Conservation (phyloP, 2,797 vertebrate species). For the Thaleichthys pacificus region DNA sequence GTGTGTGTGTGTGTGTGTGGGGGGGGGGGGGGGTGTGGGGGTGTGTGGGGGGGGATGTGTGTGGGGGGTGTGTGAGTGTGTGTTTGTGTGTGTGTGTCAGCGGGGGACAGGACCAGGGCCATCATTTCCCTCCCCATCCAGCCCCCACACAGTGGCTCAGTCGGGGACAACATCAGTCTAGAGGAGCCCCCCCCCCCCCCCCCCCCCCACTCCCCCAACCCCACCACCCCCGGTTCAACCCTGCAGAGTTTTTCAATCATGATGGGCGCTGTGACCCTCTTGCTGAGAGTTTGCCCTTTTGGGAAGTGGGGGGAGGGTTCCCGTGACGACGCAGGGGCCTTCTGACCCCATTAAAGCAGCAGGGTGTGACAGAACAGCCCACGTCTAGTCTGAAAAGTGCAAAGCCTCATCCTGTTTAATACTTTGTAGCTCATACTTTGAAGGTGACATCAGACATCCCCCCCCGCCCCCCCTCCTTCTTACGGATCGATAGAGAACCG, state of each 20-base stretch:
- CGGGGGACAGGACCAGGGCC: constrained; percentile 15
- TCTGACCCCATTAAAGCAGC: constrained; percentile 60
- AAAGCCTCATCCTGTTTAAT: too few species aligned
- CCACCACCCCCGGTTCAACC: constrained; percentile 11
- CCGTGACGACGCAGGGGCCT: constrained; percentile 54
- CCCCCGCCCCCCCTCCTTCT: too few species aligned
- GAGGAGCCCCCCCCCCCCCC: constrained; percentile 6
- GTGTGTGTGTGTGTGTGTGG: too few species aligned
- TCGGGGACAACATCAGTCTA: constrained; percentile 46
- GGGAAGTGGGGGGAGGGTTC: constrained; percentile 49
- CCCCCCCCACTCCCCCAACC: too few species aligned
- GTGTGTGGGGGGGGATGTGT: too few species aligned
- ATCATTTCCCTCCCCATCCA: constrained; percentile 26
- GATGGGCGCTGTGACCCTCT: constrained; percentile 56
- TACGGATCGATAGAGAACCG: background rate
- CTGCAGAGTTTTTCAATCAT: constrained; percentile 35
- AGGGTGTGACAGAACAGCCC: constrained; percentile 42
- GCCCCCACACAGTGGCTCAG: constrained; percentile 35
- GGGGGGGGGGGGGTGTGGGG: too few species aligned
- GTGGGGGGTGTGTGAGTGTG: too few species aligned
- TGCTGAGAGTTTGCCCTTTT: constrained; percentile 66
- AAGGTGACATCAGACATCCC: too few species aligned
- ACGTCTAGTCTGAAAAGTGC: background rate
- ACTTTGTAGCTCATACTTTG: too few species aligned
- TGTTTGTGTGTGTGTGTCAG: background rate